These are phyloP conservation scores for Seriola rivoliana DNA, from an alignment of 2,113 vertebrate species.

Conservation along the genomic window DNA sequence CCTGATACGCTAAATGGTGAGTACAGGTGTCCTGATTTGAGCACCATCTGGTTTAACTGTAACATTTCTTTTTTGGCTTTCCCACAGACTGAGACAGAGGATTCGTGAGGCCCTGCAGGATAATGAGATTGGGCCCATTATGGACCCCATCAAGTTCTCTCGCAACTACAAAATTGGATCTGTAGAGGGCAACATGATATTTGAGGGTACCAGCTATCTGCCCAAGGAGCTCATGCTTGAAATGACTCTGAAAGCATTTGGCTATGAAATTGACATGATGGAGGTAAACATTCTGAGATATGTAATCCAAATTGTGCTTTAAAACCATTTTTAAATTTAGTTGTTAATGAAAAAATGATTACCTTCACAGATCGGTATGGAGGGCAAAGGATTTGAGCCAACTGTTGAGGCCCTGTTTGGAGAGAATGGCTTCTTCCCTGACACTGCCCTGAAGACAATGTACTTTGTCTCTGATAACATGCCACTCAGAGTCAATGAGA, in stretches of 20 bases:
- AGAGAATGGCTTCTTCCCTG: conserved; percentile 93
- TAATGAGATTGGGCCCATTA: conserved; percentile 81
- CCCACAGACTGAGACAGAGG: conserved; percentile 85
- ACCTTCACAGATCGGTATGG: conserved; percentile 89
- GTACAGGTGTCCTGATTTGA: neutral
- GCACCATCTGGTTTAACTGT: neutral
- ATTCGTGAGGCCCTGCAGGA: conserved; percentile 86
- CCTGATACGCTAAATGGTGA: neutral
- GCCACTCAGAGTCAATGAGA: conserved; percentile 84
- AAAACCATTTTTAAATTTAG: neutral
- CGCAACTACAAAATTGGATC: conserved; percentile 89
- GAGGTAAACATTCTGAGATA: conserved; percentile 85
- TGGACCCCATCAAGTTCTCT: conserved; percentile 89
- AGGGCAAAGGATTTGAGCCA: conserved; percentile 93
- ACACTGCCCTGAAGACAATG: conserved; percentile 89
- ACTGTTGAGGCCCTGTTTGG: conserved; percentile 93
- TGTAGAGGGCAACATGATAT: conserved; percentile 91
- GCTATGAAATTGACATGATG: conserved; percentile 88
- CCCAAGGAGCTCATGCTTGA: conserved; percentile 94
- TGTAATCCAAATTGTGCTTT: neutral
- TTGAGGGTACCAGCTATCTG: conserved; percentile 89
- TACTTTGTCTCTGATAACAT: conserved; percentile 90
- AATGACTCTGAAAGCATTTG: conserved; percentile 89
- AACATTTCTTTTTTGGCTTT: conserved; percentile 3
- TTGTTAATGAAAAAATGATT: conserved; percentile 4